Evolutionary conservation across 1,140 invertebrate genomes (phyloP), one percentile per base, ranked within the genome.

Genomic region (Callitettix versicolor): DNA sequence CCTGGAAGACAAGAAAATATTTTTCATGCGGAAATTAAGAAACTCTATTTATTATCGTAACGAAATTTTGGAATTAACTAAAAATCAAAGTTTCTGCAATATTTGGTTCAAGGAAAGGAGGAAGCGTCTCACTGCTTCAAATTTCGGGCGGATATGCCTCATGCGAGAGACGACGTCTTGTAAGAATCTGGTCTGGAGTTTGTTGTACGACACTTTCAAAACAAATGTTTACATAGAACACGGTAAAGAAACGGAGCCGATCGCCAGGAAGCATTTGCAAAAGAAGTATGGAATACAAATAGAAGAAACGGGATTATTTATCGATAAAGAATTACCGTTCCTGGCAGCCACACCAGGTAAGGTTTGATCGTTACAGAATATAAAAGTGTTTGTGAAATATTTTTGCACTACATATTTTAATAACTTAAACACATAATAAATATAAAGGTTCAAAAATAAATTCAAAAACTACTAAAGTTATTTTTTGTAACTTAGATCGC

Each of bases 1-100:
- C 3, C 26, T 30, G 26, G 26, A 30, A 30, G 26, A 30, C 3
- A 30, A 30, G 26, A 30, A 30, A 30, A 4, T 30, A 30, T 30
- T 30, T 30, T 30, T 4, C 26, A 4, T 30, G 26, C 26, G 26
- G 26, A 30, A 30, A 30, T 4, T 30, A 9, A 9, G 9, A 30
- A 30, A 30, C 26, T 30, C 26, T 4, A 30, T 30, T 4, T 9
- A 30, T 9, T 30, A 30, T 30, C 3, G 26, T 4, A 3, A 30
- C 3, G 26, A 30, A 30, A 30, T 30, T 30, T 9, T 30, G 9
- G 9, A 30, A 30, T 9, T 4, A 30, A n/a, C 74, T 85, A 54
- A 76, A 21, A 18, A 44, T 22, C 42, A 44, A 18, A 22, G 22
- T 12, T 17, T 7, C 11, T 3, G 42, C 20, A 7, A 18, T 6